Evolutionary conservation across 2,888 invertebrate species (phyloP), one percentile per base, ranked within the genome.

Genomic region (Drosophila glabriapex): DNA sequence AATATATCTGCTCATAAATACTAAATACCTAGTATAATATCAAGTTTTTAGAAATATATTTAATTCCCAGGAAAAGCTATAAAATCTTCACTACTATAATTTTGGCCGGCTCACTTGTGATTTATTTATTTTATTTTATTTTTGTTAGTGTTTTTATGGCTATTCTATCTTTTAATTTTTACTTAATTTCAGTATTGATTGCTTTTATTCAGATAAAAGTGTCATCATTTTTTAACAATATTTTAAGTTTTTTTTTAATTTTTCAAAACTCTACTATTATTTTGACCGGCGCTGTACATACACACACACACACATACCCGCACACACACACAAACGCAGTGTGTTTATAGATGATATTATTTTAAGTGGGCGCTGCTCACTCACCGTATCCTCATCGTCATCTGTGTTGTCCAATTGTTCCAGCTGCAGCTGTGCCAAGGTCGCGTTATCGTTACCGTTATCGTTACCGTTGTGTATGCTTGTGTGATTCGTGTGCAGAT

Each of bases 371-470:
- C 5, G 22, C 41, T 43, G 22, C 16, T 52, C 28, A 81, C 91
- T 88, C 28, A 88, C 93, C 59, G 91, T 91, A n/a, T 91, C 91
- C 70, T 92, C 93, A 59, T 91, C 91, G 29, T 84, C 86, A 54
- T 90, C 88, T 6, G 88, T 87, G 28, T 82, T 89, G n/a, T 87
- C 87, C 33, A 78, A 55, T 16, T 74, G 70, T 25, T 86, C 85
- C 52, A 68, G 53, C 28, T 85, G 74, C 29, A 73, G 68, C 56
- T 72, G 83, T 2, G 79, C 73, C 61, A 83, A n/a, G 64, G 72
- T 46, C 64, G 61, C 60, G 68, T 76, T 55, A 37, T 46, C 79
- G n/a, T 71, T 66, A 35, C 22, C 79, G 22, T 71, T 67, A 50
- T n/a, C 54, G n/a, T 29, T 56, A 9, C 56, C 76, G 22, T 76